A percentile compares a stretch with the other conserved stretches of the same genome.
Evolutionary conservation across 2,113 vertebrate genomes (phyloP).

Genomic region (Turnix velox): DNA sequence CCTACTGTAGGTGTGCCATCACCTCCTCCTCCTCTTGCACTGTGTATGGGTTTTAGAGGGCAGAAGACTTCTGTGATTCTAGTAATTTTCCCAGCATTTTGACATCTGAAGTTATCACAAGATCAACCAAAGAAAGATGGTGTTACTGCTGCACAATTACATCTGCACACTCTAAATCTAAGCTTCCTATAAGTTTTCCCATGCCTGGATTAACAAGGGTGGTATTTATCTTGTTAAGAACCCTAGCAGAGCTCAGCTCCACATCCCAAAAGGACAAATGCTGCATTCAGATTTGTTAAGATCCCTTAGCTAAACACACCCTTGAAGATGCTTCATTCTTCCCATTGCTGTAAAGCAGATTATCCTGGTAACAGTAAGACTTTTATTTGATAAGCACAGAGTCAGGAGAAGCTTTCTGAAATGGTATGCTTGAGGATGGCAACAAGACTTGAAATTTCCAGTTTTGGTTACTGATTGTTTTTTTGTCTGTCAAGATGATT

Average conservation of each 20-base stretch:
- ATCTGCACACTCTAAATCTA: neutral
- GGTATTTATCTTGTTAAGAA: neutral
- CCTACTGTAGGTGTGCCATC: neutral
- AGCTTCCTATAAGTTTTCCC: neutral
- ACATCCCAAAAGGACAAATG: neutral
- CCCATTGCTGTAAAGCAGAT: neutral
- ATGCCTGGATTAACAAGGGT: neutral
- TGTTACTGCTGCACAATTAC: neutral
- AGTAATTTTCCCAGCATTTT: neutral
- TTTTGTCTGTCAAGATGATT: neutral
- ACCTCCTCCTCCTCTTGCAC: neutral
- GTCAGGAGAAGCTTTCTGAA: neutral
- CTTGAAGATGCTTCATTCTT: neutral
- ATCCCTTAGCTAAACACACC: neutral
- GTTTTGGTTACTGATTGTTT: neutral
- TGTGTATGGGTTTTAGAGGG: neutral
- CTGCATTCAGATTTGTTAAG: neutral
- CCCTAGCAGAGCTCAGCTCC: neutral
- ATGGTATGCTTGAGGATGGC: neutral
- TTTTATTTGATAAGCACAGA: neutral
- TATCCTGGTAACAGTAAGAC: neutral
- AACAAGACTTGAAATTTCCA: neutral
- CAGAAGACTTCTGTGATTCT: neutral
- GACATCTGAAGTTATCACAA: neutral
- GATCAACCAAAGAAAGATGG: neutral